Percentiles rank a stretch among this genome's conserved stretches.
phyloP scores from a whole-genome alignment of 2,888 invertebrate species.

The Notodonta dromedarius region DNA sequence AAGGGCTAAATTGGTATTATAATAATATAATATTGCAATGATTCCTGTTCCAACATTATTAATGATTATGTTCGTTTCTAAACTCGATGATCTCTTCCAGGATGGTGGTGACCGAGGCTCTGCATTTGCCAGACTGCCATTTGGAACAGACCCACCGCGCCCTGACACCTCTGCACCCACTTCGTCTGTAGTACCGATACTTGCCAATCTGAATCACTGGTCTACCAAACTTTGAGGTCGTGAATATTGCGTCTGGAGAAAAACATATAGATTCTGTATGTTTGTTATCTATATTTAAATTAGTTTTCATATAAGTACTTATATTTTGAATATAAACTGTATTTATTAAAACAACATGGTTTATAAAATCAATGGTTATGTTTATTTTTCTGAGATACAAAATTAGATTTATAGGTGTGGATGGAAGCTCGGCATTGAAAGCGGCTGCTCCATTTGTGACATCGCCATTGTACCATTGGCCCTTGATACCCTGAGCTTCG shows the following conservation, averaged over 20 bases:
- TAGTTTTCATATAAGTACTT: too few species aligned
- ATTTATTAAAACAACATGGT: neutral
- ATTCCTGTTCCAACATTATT: too few species aligned
- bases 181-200: conserved; percentile 46
- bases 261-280: neutral
- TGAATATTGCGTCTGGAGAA: conserved; percentile 25
- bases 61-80: conserved; percentile 44
- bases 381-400: neutral
- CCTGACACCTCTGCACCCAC: conserved; percentile 23
- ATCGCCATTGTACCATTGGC: conserved; percentile 44
- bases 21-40: too few species aligned
- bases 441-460: conserved; percentile 34
- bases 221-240: conserved; percentile 43
- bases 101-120: conserved; percentile 40
- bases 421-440: conserved; percentile 39
- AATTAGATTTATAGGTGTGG: conserved; percentile 16
- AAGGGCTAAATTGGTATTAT: too few species aligned
- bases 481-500: conserved; percentile 12
- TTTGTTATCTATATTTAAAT: too few species aligned
- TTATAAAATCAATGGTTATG: neutral
- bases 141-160: conserved; percentile 41
- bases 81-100: conserved; percentile 31
- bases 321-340: neutral
- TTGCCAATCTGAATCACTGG: conserved; percentile 46
- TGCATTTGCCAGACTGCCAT: conserved; percentile 29